These are phyloP conservation scores for Lissonota sp. DNA, from an alignment of 2,888 invertebrate genomes.

Conservation along the genomic window DNA sequence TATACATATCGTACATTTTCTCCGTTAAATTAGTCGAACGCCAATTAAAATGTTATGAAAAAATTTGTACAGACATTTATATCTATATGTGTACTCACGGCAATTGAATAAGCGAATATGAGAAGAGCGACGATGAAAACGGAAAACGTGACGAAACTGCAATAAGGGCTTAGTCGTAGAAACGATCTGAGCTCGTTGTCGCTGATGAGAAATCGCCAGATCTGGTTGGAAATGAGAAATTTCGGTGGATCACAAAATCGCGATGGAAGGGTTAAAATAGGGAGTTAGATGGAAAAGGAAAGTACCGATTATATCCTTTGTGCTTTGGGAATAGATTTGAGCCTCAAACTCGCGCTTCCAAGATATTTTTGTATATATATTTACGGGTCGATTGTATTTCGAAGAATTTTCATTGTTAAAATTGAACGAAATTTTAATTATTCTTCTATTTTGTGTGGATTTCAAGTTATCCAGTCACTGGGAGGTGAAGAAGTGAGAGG, in stretches of 20 bases:
- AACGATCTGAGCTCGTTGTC: conserved; percentile 75
- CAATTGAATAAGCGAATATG: conserved; percentile 70
- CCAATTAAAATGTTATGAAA: too few species aligned
- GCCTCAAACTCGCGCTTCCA: not conserved
- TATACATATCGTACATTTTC: too few species aligned
- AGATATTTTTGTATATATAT: not conserved
- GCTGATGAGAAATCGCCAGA: conserved; percentile 74
- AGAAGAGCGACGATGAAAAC: conserved; percentile 70
- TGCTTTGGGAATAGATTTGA: not conserved
- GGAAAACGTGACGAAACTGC: conserved; percentile 69
- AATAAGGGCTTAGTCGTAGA: conserved; percentile 73
- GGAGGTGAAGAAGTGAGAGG: not conserved
- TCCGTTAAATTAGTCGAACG: too few species aligned
- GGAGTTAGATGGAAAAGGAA: not conserved
- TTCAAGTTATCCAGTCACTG: not conserved
- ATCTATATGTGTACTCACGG: conserved; percentile 69
- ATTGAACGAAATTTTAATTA: conserved; percentile 27
- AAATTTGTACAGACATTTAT: not conserved
- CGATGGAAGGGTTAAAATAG: not conserved
- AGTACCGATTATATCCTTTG: not conserved
- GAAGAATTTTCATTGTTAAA: conserved; percentile 46
- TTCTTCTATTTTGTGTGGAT: not conserved
- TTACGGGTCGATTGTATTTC: not conserved
- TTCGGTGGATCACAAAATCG: not conserved
- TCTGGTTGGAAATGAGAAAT: conserved; percentile 67